Conservation (phyloP, 2,113 vertebrate genomes). For the Podiceps cristatus region DNA sequence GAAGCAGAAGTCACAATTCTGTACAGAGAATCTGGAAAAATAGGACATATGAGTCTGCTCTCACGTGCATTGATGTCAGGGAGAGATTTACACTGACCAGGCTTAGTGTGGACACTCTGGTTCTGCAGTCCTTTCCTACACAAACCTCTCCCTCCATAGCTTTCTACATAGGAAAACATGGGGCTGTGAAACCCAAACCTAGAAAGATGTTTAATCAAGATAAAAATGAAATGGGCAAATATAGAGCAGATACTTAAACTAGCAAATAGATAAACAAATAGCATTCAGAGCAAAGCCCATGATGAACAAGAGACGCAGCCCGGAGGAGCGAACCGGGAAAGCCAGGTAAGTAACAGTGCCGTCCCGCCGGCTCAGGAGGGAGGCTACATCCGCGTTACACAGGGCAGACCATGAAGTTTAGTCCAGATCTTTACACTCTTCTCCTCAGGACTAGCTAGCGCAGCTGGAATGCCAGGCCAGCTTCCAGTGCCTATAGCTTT, state of each 20-base stretch:
- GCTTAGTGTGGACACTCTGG: background rate
- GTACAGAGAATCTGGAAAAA: background rate
- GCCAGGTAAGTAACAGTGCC: background rate
- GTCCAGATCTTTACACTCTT: background rate
- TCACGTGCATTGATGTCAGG: accelerated
- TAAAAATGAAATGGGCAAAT: background rate
- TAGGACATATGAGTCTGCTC: background rate
- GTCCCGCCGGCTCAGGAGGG: background rate
- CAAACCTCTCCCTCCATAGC: background rate
- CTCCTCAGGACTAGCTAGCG: background rate
- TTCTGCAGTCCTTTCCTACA: background rate
- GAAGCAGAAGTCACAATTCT: background rate
- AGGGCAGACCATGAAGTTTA: background rate
- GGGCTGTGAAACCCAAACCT: background rate
- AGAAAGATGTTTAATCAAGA: background rate
- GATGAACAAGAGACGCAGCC: background rate
- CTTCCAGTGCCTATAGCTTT: background rate
- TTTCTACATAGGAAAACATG: background rate
- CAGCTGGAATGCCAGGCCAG: background rate
- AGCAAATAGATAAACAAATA: background rate
- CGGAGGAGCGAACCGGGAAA: background rate
- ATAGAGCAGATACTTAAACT: background rate
- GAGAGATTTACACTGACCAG: background rate
- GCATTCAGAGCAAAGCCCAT: background rate
- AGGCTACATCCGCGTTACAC: background rate